Conservation (phyloP, 1,140 invertebrate genomes). For the Brachionus angularis region DNA sequence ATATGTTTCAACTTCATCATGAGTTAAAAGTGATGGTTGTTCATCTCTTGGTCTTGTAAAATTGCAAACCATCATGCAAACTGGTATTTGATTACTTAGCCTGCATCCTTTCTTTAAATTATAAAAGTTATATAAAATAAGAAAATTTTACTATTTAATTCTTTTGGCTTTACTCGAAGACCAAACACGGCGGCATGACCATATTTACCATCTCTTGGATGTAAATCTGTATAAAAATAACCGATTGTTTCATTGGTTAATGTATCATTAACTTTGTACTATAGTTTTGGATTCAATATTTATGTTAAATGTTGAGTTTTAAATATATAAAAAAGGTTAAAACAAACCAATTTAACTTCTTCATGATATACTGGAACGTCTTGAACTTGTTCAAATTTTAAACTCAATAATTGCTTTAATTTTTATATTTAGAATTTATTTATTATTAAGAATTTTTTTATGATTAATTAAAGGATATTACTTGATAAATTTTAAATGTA, state of each 20-base stretch:
- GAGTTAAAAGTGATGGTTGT: constrained; percentile 61
- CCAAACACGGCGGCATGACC: constrained; percentile 60
- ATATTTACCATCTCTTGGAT: constrained; percentile 62
- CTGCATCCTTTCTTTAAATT: constrained; percentile 31
- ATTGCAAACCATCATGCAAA: constrained; percentile 62
- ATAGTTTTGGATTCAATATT: constrained; percentile 2
- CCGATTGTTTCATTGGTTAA: constrained; percentile 56
- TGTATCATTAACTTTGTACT: constrained; percentile 59
- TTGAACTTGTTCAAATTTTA: constrained; percentile 58
- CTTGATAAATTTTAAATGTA: constrained; percentile 61
- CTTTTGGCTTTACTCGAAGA: constrained; percentile 47
- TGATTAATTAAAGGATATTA: constrained; percentile 44
- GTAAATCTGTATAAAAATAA: constrained; percentile 62
- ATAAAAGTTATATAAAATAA: neutral
- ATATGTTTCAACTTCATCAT: constrained; percentile 63
- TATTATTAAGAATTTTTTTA: neutral
- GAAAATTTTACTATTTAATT: constrained; percentile 47
- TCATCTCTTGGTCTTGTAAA: constrained; percentile 61
- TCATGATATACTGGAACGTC: constrained; percentile 60
- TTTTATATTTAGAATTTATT: neutral
- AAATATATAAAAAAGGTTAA: constrained; percentile 40
- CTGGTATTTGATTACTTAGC: constrained; percentile 54
- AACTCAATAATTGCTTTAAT: constrained; percentile 56
- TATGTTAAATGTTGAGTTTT: neutral
- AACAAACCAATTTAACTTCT: constrained; percentile 61